Percentiles rank a stretch among this genome's conserved stretches.
These are phyloP conservation scores for Pteromalus puparum DNA, from an alignment of 1,140 invertebrate genomes.

Conservation along the genomic window DNA sequence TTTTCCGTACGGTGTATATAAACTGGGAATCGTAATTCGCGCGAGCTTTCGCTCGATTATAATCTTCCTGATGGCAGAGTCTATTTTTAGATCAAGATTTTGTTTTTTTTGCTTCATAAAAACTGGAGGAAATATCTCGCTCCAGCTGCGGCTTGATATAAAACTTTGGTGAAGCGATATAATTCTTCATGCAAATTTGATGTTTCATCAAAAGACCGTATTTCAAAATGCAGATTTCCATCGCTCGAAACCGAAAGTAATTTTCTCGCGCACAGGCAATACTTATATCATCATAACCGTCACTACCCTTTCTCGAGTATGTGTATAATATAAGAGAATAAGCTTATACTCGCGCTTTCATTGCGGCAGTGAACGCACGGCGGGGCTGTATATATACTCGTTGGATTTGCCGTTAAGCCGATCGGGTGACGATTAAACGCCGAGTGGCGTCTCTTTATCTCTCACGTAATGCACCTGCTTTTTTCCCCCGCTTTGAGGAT, in stretches of 20 bases:
- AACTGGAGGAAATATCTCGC: no score
- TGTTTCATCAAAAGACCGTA: not conserved
- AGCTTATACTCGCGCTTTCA: no score
- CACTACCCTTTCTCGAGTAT: not conserved
- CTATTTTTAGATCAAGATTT: no score
- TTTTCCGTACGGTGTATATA: no score
- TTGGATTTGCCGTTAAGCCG: constrained; percentile 49
- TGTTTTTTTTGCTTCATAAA: no score
- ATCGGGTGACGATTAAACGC: constrained; percentile 50
- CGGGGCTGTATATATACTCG: not conserved
- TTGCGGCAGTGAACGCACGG: not conserved
- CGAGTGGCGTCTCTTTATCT: not conserved
- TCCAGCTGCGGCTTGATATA: no score
- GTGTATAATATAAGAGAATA: not conserved
- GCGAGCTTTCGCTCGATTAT: not conserved
- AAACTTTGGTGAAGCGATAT: not conserved
- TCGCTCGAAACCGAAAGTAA: not conserved
- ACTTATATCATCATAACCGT: not conserved
- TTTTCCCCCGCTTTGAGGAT: not conserved
- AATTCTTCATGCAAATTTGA: not conserved
- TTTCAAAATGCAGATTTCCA: not conserved
- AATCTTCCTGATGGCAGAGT: no score
- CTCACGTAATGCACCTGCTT: constrained; percentile 34
- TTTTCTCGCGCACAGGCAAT: no score
- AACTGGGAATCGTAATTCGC: not conserved